Conservation (phyloP, 2,888 invertebrate species). For the Xylota segnis region DNA sequence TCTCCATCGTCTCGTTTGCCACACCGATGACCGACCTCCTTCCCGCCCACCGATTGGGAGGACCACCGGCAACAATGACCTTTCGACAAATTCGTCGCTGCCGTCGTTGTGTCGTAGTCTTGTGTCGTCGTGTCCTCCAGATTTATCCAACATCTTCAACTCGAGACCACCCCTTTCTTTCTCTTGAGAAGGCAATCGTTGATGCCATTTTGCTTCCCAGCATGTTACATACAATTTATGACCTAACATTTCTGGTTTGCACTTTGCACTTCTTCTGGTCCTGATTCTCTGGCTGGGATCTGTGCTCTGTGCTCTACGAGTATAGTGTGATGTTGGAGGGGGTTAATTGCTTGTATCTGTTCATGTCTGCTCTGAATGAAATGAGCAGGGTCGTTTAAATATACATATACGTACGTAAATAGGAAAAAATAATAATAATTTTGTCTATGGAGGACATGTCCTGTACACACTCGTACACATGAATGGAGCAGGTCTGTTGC, state of each 20-base stretch:
- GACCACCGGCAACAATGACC: conserved; percentile 39
- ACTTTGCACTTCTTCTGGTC: conserved; percentile 67
- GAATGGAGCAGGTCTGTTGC: conserved; percentile 13
- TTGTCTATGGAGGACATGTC: conserved; percentile 39
- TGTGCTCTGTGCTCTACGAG: neutral
- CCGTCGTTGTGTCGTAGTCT: too few relatives aligned
- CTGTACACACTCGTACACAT: conserved; percentile 26
- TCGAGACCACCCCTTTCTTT: neutral
- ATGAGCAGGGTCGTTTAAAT: conserved; percentile 62
- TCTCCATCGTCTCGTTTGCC: neutral
- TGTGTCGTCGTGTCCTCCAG: conserved; percentile 24
- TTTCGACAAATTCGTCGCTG: conserved; percentile 67
- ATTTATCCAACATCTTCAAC: neutral
- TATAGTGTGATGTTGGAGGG: conserved; percentile 23
- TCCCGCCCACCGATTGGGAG: neutral
- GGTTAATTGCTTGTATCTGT: conserved; percentile 71
- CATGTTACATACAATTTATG: conserved; percentile 74
- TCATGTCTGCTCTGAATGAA: conserved; percentile 57
- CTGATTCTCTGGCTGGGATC: conserved; percentile 8
- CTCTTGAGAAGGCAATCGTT: conserved; percentile 25
- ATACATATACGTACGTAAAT: conserved; percentile 4
- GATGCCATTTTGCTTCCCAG: conserved; percentile 55
- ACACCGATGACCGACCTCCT: conserved; percentile 17
- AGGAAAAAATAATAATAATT: conserved; percentile 50
- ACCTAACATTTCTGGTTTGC: conserved; percentile 69